These are phyloP conservation scores for Saccostrea glomerata DNA, from an alignment of 1,140 invertebrate species.

Conservation along the genomic window DNA sequence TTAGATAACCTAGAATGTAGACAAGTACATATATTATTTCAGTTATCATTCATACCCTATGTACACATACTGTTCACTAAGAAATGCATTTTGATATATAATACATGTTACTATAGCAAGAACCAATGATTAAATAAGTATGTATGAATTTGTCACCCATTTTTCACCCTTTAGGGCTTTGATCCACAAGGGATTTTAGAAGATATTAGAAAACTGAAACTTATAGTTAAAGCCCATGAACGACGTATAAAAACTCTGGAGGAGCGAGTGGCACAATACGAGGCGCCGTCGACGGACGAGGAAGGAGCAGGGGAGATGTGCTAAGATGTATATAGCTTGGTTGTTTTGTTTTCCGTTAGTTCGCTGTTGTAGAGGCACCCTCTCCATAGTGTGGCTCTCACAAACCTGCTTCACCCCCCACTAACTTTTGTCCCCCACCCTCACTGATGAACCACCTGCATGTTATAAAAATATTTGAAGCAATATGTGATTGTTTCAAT, in stretches of 20 bases:
- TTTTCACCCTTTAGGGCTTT: conserved; percentile 67
- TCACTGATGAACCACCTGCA: conserved; percentile 10
- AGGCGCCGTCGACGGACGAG: conserved; percentile 69
- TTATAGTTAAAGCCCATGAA: conserved; percentile 80
- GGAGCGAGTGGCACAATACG: conserved; percentile 75
- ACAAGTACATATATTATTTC: no score
- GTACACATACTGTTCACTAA: no score
- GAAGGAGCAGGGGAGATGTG: conserved; percentile 63
- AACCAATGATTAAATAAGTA: not conserved
- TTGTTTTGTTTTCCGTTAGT: conserved; percentile 38
- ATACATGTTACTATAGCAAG: not conserved
- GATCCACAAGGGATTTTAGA: conserved; percentile 76
- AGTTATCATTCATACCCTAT: no score
- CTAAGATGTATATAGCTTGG: conserved; percentile 48
- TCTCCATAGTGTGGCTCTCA: conserved; percentile 35
- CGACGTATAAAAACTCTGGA: conserved; percentile 79
- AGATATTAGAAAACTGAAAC: conserved; percentile 79
- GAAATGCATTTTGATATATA: no score
- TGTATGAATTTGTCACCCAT: not conserved
- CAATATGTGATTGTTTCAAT: no score
- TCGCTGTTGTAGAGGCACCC: conserved; percentile 1
- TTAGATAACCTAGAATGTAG: no score
- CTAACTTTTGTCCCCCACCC: not conserved
- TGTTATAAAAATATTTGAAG: not conserved
- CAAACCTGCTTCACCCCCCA: conserved; percentile 32